Evolutionary conservation across 2,113 vertebrate species (phyloP).

Genomic region (Centropus bengalensis): DNA sequence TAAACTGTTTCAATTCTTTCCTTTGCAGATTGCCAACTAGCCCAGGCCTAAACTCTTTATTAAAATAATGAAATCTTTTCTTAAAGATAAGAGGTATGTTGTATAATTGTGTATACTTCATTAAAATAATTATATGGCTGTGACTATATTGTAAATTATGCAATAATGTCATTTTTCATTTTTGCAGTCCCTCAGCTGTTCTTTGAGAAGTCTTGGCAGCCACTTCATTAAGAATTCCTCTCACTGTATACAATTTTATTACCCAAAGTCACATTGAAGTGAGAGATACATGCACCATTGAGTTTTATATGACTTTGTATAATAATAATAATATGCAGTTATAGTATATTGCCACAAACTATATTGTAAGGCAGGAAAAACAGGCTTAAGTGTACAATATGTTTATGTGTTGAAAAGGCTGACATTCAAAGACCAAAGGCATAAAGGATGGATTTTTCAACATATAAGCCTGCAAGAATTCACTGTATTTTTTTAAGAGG

Average conservation of each 20-base stretch:
- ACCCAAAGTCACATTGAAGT: slow-evolving; percentile 77
- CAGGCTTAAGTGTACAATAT: background rate
- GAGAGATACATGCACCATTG: slow-evolving; percentile 69
- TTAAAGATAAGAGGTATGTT: background rate
- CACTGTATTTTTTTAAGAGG: background rate
- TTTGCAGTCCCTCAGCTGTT: slow-evolving; percentile 50
- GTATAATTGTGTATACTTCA: background rate
- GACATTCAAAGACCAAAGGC: background rate
- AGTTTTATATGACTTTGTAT: slow-evolving; percentile 64
- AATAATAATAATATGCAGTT: slow-evolving; percentile 62
- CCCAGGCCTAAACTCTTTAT: background rate
- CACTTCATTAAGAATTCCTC: slow-evolving; percentile 64
- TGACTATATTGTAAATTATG: background rate
- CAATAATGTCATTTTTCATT: slow-evolving; percentile 46
- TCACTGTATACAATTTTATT: slow-evolving; percentile 67
- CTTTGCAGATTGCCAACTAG: background rate
- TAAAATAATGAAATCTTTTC: background rate
- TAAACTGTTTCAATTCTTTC: background rate
- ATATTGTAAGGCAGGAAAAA: slow-evolving; percentile 8
- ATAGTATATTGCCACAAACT: slow-evolving; percentile 6
- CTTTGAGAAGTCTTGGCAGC: slow-evolving; percentile 38
- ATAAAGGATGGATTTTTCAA: background rate
- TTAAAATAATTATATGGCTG: background rate
- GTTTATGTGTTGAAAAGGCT: background rate
- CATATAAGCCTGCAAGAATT: background rate